These are phyloP conservation scores for Drosophila merina DNA, from an alignment of 2,888 invertebrate species.

Conservation along the genomic window DNA sequence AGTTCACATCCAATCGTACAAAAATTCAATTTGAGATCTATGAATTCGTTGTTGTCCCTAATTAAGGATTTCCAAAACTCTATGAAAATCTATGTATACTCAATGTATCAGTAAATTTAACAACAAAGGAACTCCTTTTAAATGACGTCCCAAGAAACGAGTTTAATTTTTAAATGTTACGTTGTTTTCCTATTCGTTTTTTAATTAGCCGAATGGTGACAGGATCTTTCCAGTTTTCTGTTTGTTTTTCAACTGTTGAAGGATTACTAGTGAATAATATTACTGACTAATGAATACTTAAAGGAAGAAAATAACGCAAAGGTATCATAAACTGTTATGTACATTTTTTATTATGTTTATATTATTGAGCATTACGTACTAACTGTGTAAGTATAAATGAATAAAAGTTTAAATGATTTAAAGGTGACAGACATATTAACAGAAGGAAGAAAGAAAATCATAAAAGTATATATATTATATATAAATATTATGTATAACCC, in stretches of 20 bases:
- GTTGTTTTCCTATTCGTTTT: conserved; percentile 42
- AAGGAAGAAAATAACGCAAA: conserved; percentile 45
- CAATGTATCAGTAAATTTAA: conserved; percentile 27
- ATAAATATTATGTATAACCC: conserved; percentile 64
- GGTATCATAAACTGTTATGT: conserved; percentile 77
- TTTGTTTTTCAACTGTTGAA: conserved; percentile 53
- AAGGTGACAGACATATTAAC: conserved; percentile 44
- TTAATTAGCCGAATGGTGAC: conserved; percentile 30
- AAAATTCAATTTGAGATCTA: conserved; percentile 42
- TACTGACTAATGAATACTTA: conserved; percentile 44
- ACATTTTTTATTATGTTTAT: conserved; percentile 78
- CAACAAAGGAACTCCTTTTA: conserved; percentile 60
- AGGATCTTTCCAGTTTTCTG: conserved; percentile 24
- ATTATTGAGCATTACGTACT: conserved; percentile 56
- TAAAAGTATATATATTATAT: conserved; percentile 53
- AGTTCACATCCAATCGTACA: conserved; percentile 21
- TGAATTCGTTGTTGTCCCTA: conserved; percentile 61
- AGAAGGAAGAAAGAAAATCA: conserved; percentile 26
- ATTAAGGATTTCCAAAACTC: conserved; percentile 44
- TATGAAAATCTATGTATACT: conserved; percentile 28
- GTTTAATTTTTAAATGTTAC: conserved; percentile 58
- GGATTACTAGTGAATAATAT: conserved; percentile 63
- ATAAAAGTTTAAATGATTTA: conserved; percentile 47
- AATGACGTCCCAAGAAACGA: conserved; percentile 41
- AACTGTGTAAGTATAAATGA: conserved; percentile 71